Evolutionary conservation across 2,888 invertebrate genomes (phyloP), one percentile per base, ranked within the genome.

Genomic region (Orthosia incerta): DNA sequence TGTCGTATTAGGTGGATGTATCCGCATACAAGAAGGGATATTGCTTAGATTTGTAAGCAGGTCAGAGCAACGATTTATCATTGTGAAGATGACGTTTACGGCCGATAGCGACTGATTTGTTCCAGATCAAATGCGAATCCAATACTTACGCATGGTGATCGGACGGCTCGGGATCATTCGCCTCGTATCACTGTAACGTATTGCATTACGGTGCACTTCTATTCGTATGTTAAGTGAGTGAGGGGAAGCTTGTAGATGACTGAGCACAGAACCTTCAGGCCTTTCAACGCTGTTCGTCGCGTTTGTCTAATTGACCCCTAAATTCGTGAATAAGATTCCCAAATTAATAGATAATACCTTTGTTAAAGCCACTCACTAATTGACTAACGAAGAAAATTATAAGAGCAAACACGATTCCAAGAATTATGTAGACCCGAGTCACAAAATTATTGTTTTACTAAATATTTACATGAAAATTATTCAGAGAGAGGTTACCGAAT

Each of bases 81-180:
- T 91, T 82, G 86, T 86, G 89, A 86, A 90, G 88, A 92, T 90
- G 92, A 93, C 93, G 90, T 91, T 93, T 92, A 92, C 87, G 87
- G 88, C 87, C 90, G 90, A 92, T 92, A 90, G 85, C 89, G 81
- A 91, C 91, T 91, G 92, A 93, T 93, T 93, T 93, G 93, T 92
- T 93, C 89, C 89, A 91, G 90, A 93, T 93, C 90, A 87, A 92
- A 93, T 91, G 92, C 86, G 91, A 90, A 92, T 92, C 87, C 91
- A 89, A 93, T 93, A 91, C 91, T 91, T 91, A 90, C 90, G 89
- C 86, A 90, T 89, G 84, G 86, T 89, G 88, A 90, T 89, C 87
- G 86, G 87, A 83, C 76, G 88, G 75, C 83, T 83, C 82, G 86
- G 85, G 87, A 86, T 85, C 84, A 82, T 83, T 86, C 71, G 80